phyloP scores from a whole-genome alignment of 1,140 invertebrate species.

The Drosophila melanogaster region Release_6_plus_ISO1_MT NC_004354.4:13209501-13210000 shows the following conservation, averaged over 20 bases:
- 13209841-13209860: not conserved
- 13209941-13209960: constrained; percentile 2
- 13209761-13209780: constrained; percentile 46
- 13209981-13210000: not conserved
- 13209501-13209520: constrained; percentile 66
- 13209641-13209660: constrained; percentile 29
- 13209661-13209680: constrained; percentile 11
- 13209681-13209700: constrained; percentile 6
- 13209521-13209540: constrained; percentile 14
- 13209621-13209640: constrained; percentile 36
- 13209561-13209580: constrained; percentile 4
- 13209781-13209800: constrained; percentile 53
- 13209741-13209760: constrained; percentile 21
- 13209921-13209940: constrained; percentile 9
- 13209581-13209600: constrained; percentile 58
- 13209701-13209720: not conserved
- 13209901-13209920: constrained; percentile 64
- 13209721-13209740: not conserved
- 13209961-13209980: constrained; percentile 27
- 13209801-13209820: constrained; percentile 31
- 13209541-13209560: constrained; percentile 12
- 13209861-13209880: constrained; percentile 25
- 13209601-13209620: constrained; percentile 63
- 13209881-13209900: constrained; percentile 24
- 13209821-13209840: constrained; percentile 41